Evolutionary conservation across 1,140 invertebrate genomes (phyloP), one percentile per base, ranked within the genome.

Genomic region (Lordiphosa collinella): DNA sequence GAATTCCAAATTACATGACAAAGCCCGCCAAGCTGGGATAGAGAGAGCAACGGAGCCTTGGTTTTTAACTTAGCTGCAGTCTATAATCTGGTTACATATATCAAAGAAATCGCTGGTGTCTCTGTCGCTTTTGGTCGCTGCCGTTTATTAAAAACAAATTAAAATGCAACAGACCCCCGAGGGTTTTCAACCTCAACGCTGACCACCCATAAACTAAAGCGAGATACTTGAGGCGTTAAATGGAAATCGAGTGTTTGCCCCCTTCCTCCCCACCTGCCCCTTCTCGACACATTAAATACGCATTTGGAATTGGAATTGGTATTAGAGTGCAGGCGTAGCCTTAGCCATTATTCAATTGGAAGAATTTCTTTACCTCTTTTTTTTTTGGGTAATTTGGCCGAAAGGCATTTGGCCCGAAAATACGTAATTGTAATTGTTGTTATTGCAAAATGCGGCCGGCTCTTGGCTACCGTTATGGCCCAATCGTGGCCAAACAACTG

Each of bases 101-200:
- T 80, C 76, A 80, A 62, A 22, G 22, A 22, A 22, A 35, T 12
- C 14, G n/a, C 12, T 36, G 40, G 35, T 37, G 10, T 31, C 25
- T 32, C 11, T 50, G 48, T 13, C 7, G 12, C 35, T 37, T 13
- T 32, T 66, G 41, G 11, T 48, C 8, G 50, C 52, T 66, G 74
- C 52, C 71, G 66, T 80, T 80, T 79, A 80, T 80, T 80, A 80
- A 80, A 80, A 80, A 80, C 76, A 74, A 80, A 80, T 80, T 80
- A 80, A 79, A 80, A 80, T 63, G 53, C 76, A 76, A 71, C 38
- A 56, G 47, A 25, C 41, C 48, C 76, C 71, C 62, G 71, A 82
- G 76, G 76, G 76, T 61, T 76, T 43, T 36, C 47, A 80, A 74
- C 76, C 76, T 80, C 76, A 49, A 71, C 76, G 66, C 55, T 76